A percentile compares a stretch with the other conserved stretches of the same genome.
phyloP scores from a whole-genome alignment of 1,140 invertebrate species.

The Tetranychus cinnabarinus region DNA sequence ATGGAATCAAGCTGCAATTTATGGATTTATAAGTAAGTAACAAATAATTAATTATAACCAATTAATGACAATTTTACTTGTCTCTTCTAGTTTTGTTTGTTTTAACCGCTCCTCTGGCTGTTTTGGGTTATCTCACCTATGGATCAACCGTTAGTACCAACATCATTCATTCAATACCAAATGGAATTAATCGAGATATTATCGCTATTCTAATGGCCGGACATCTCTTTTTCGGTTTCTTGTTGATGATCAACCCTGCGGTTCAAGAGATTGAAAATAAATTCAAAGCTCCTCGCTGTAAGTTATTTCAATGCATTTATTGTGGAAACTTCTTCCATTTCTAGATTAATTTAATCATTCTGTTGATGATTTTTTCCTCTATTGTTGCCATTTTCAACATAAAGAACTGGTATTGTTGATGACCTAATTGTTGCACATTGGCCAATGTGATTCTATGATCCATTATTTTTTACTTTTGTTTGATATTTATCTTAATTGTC shows the following conservation, averaged over 20 bases:
- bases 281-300: conserved; percentile 33
- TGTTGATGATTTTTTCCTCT: conserved; percentile 5
- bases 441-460: too few species aligned
- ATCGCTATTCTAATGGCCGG: conserved; percentile 29
- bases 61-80: neutral
- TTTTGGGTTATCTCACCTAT: conserved; percentile 31
- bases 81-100: conserved; percentile 23
- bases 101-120: conserved; percentile 29
- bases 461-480: too few species aligned
- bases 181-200: conserved; percentile 25
- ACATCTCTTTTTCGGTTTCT: conserved; percentile 34
- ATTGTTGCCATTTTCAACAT: neutral
- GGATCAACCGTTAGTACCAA: conserved; percentile 29
- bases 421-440: too few species aligned
- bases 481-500: too few species aligned
- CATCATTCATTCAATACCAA: conserved; percentile 25
- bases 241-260: conserved; percentile 37
- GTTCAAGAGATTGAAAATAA: conserved; percentile 40
- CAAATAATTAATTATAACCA: neutral
- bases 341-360: neutral
- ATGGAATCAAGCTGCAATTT: conserved; percentile 27
- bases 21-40: conserved; percentile 27
- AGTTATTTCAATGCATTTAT: conserved; percentile 21
- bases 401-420: too few species aligned
- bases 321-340: neutral